Conservation (phyloP, 1,140 invertebrate genomes). For the Lepidurus arcticus region DNA sequence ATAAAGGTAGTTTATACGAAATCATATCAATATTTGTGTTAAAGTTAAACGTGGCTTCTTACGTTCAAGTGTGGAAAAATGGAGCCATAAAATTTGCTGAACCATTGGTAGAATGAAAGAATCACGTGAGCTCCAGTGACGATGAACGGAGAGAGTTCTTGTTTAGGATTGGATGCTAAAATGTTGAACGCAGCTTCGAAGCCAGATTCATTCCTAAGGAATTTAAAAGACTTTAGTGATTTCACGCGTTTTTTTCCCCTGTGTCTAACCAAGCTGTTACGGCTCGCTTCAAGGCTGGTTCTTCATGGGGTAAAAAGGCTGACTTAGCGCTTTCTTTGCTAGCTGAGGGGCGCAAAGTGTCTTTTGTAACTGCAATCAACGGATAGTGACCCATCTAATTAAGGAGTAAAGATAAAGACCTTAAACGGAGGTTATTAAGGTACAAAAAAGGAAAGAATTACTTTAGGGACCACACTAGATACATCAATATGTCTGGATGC, state of each 20-base stretch:
- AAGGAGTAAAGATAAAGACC: neutral
- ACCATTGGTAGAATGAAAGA: neutral
- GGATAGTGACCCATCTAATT: neutral
- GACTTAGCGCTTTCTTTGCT: neutral
- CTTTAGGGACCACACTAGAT: neutral
- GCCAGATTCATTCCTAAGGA: neutral
- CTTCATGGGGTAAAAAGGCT: neutral
- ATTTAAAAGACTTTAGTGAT: too few species aligned
- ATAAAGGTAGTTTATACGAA: neutral
- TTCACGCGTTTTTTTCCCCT: neutral
- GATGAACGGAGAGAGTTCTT: neutral
- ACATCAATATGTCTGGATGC: neutral
- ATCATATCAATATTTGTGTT: neutral
- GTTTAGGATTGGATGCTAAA: neutral
- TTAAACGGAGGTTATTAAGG: neutral
- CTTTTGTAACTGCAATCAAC: neutral
- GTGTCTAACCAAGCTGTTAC: neutral
- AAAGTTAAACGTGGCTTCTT: neutral
- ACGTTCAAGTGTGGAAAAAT: neutral
- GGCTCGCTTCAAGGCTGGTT: neutral
- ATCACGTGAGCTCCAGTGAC: neutral
- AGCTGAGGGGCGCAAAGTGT: neutral
- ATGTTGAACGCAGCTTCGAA: neutral
- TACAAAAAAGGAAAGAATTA: neutral
- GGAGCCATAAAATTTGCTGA: neutral